Evolutionary conservation across 2,797 vertebrate genomes (phyloP), one percentile per base, ranked within the genome.

Genomic region (Melopsittacus undulatus): DNA sequence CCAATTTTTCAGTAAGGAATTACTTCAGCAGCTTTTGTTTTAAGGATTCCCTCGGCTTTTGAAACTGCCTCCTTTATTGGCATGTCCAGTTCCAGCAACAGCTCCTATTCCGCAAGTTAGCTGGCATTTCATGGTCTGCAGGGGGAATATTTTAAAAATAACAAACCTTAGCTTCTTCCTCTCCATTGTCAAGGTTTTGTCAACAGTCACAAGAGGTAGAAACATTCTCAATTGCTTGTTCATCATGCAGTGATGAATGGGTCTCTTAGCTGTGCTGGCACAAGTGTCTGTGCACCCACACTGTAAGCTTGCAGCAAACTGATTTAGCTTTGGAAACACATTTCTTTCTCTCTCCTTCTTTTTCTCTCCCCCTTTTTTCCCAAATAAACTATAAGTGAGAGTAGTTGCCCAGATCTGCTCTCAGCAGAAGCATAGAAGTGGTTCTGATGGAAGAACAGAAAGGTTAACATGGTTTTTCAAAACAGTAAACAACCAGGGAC

Each of bases 11-110:
- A 61, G 42, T 32, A 30, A 51, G 30, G 84, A 91, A 75, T 91
- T 90, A 72, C 52, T 82, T 83, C 49, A 89, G 72, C 81, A 75
- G 45, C 90, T 94, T 96, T 96, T 94, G 80, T 96, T 95, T 94
- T 64, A 83, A 94, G 73, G 73, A 94, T 81, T 80, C 69, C 22
- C 40, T 90, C 3, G 7, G 66, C 77, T 91, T 92, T 89, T 93
- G 87, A 94, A 91, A 69, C n/a, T 66, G 13, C n/a, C 80, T 94
- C 74, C 54, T 95, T 97, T 72, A 54, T 75, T 79, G 36, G 52
- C 36, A 48, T 52, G 62, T 92, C 73, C 78, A 69, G 61, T 77
- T 92, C 69, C 32, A 67, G 36, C 49, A 90, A 24, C 43, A 70
- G 64, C 52, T 84, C 32, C 88, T 84, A 46, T 78, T 79, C 48